Evolutionary conservation across 1,140 invertebrate species (phyloP), one percentile per base, ranked within the genome.

Genomic region (Philaenus spumarius): DNA sequence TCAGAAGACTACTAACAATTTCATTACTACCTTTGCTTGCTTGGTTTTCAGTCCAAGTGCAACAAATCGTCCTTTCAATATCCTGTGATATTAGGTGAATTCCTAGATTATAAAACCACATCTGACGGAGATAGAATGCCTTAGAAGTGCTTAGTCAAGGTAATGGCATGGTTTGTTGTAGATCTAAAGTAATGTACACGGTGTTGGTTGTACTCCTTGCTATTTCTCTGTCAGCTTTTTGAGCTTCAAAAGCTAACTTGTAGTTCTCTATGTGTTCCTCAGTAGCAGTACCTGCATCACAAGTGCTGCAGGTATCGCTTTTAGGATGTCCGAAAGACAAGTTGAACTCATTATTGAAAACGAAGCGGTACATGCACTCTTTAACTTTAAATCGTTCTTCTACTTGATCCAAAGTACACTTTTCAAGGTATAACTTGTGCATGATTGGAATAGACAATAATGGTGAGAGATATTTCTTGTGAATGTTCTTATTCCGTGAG

Each of bases 241-340:
- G 48, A 5, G 20, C 14, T 42, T 57, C 48, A 58, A 65, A 63
- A 15, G 37, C 63, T 30, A 15, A 20, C 26, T 61, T 58, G 20
- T 43, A 42, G 19, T 43, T 57, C 30, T 62, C 57, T 17, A 40
- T 52, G 52, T 60, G 65, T 57, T 67, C 57, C 30, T 59, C 58
- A 37, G 24, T 55, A 39, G 9, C 14, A 43, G 60, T 14, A 34
- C 59, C 59, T 47, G 50, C 34, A 58, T 68, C 64, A 58, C 64
- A 66, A 22, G 42, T 60, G 34, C 53, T 60, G 52, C 62, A 67
- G 2, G 65, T 68, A 60, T 67, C 67, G 40, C 58, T 64, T 56
- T 55, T 66, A 19, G 67, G 66, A 20, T 54, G 24, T 5, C 60
- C 61, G 64, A 67, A 67, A 15, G 56, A 60, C 15, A 66, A 61